These are phyloP conservation scores for Conus canariensis DNA, from an alignment of 2,888 invertebrate genomes.

Conservation along the genomic window DNA sequence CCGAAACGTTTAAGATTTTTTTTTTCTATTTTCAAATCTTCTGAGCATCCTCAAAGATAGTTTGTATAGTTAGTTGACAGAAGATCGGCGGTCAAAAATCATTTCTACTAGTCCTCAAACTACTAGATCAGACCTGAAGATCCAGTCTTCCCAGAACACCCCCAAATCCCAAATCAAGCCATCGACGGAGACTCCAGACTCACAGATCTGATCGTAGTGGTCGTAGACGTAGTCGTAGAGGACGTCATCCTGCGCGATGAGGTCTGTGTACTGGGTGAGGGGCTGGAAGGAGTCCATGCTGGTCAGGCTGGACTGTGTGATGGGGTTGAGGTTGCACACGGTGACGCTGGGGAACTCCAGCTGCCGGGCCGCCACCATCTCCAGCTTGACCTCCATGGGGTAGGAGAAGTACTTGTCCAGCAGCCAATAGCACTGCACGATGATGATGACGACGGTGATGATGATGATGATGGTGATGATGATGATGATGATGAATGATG, in stretches of 20 bases:
- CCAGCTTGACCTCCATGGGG: constrained; percentile 69
- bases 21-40: too few species aligned
- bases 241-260: constrained; percentile 37
- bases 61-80: too few species aligned
- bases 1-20: too few species aligned
- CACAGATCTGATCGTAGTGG: neutral
- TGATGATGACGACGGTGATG: neutral
- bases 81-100: too few species aligned
- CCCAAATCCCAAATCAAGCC: too few species aligned
- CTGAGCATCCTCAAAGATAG: too few species aligned
- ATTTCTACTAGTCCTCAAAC: too few species aligned
- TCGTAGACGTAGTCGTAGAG: constrained; percentile 6
- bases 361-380: constrained; percentile 55
- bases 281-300: constrained; percentile 34
- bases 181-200: neutral
- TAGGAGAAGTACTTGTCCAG: constrained; percentile 54
- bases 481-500: neutral
- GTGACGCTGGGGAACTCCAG: constrained; percentile 72
- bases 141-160: too few species aligned
- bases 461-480: neutral
- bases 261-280: constrained; percentile 9
- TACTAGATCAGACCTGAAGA: too few species aligned
- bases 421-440: constrained; percentile 55
- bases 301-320: constrained; percentile 50
- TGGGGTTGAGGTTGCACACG: constrained; percentile 70